Conservation (phyloP, 92 coral and sea anemone species). For the Zoanthus gigantus region DNA sequence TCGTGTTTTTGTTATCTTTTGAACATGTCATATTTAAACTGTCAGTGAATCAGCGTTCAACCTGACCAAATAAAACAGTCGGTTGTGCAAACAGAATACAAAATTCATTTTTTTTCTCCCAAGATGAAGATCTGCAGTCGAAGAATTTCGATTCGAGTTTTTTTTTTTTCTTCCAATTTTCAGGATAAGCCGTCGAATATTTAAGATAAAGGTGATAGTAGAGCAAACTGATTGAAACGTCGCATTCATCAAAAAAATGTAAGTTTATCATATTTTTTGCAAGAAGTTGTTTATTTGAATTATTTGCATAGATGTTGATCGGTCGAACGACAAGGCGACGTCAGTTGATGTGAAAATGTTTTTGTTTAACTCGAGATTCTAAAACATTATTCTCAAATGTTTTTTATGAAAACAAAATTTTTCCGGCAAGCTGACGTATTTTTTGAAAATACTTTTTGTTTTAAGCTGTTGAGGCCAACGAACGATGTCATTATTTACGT, state of each 20-base stretch:
- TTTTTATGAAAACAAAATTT: background rate
- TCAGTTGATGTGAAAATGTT: background rate
- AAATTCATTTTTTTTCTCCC: background rate
- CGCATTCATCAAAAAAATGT: background rate
- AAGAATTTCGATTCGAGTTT: background rate
- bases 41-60: background rate
- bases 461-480: constrained; percentile 7
- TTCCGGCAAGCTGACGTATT: background rate
- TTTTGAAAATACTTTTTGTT: background rate
- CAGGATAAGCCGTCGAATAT: constrained; percentile 11
- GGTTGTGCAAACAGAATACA: background rate
- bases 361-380: background rate
- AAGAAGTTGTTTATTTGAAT: background rate
- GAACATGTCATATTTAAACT: background rate
- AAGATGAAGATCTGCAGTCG: background rate
- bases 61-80: background rate
- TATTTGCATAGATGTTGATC: constrained; percentile 12
- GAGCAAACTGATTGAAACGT: background rate
- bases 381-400: background rate
- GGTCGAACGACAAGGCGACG: background rate
- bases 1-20: background rate
- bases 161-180: background rate
- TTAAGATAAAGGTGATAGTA: constrained; percentile 11
- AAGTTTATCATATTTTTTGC: background rate
- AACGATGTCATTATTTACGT: constrained; percentile 19